phyloP scores from a whole-genome alignment of 2,888 invertebrate genomes.

The Microplitis deprimator region DNA sequence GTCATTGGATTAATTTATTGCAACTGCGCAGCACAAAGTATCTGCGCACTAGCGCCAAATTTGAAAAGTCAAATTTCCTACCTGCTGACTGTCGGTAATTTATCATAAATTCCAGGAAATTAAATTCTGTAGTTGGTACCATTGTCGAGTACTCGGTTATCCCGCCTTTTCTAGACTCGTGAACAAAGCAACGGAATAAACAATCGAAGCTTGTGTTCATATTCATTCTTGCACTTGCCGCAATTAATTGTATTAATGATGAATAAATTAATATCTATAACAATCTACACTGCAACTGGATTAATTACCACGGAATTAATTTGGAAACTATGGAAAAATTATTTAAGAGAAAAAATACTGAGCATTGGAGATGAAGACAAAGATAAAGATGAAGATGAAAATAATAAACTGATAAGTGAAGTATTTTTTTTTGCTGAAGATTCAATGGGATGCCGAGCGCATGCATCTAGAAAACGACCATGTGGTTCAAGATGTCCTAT shows the following conservation, averaged over 20 bases:
- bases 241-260: neutral
- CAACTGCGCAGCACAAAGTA: neutral
- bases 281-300: slow-evolving; percentile 18
- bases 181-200: neutral
- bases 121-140: neutral
- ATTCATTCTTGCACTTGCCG: neutral
- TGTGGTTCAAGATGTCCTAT: slow-evolving; percentile 57
- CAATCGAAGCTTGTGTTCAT: neutral
- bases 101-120: neutral
- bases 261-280: neutral
- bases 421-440: slow-evolving; percentile 65
- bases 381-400: slow-evolving; percentile 8
- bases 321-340: slow-evolving; percentile 48
- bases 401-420: slow-evolving; percentile 50
- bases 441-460: slow-evolving; percentile 56
- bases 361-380: slow-evolving; percentile 16
- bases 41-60: neutral
- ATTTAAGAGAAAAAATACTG: neutral
- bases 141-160: neutral
- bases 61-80: neutral
- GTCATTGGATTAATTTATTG: slow-evolving; percentile 5
- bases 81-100: neutral
- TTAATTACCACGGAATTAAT: slow-evolving; percentile 46
- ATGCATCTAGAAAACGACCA: slow-evolving; percentile 42
- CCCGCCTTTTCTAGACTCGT: neutral